A percentile compares a stretch with the other conserved stretches of the same genome.
Evolutionary conservation across 2,888 invertebrate species (phyloP).

Genomic region (Metalampra italica): DNA sequence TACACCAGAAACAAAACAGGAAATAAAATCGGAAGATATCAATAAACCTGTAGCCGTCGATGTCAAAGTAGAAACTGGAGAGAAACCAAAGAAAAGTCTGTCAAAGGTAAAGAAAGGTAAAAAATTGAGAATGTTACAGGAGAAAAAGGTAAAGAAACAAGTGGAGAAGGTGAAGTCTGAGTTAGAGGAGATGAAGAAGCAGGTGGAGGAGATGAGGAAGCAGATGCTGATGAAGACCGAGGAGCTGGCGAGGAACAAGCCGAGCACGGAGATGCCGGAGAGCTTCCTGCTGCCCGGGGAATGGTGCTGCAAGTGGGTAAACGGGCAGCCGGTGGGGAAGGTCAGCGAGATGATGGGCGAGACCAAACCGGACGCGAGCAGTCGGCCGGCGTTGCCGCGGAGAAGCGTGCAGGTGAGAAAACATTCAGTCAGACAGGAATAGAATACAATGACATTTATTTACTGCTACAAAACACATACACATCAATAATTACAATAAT

Average conservation of each 20-base stretch:
- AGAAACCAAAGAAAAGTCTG: constrained; percentile 28
- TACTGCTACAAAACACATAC: no score
- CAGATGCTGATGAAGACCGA: constrained; percentile 49
- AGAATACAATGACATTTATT: no score
- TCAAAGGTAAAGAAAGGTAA: constrained; percentile 52
- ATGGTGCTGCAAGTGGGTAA: constrained; percentile 84
- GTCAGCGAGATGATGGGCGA: constrained; percentile 65
- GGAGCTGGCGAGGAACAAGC: constrained; percentile 24
- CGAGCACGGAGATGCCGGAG: constrained; percentile 39
- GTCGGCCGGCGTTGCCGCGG: constrained; percentile 59
- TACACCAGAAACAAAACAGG: constrained; percentile 9
- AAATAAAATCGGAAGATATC: constrained; percentile 3
- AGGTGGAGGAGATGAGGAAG: constrained; percentile 59
- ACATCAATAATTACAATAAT: no score
- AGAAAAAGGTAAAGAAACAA: constrained; percentile 55
- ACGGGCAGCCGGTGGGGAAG: constrained; percentile 82
- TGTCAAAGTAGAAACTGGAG: constrained; percentile 10
- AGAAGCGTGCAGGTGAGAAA: constrained; percentile 57
- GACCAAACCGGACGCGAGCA: constrained; percentile 46
- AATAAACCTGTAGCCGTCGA: background rate
- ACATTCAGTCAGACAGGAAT: no score
- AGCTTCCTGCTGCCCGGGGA: constrained; percentile 67
- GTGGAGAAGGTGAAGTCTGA: constrained; percentile 58
- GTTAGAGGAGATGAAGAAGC: constrained; percentile 55
- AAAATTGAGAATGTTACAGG: constrained; percentile 43